Evolutionary conservation across 2,797 vertebrate genomes (phyloP).

Genomic region (Pangasius larnaudii): DNA sequence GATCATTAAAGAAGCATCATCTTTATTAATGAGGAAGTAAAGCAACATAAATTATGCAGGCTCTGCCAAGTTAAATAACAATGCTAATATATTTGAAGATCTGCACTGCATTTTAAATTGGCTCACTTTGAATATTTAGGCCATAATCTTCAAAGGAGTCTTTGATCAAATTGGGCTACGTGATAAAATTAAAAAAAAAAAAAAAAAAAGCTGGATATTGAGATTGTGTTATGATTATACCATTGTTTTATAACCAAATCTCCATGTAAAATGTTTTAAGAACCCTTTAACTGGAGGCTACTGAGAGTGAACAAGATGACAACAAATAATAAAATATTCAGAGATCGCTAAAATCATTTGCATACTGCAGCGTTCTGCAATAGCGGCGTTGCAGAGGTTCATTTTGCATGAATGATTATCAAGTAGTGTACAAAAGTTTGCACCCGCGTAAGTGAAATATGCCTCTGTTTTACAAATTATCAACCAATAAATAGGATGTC

Average conservation of each 20-base stretch:
- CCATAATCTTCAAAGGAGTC: constrained; percentile 29
- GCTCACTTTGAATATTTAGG: background rate
- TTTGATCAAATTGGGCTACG: background rate
- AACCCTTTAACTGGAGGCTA: background rate
- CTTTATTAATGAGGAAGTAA: constrained; percentile 48
- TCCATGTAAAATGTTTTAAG: background rate
- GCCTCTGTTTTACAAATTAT: background rate
- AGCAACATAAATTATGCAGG: constrained; percentile 45
- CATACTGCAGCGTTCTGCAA: background rate
- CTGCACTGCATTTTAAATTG: constrained; percentile 27
- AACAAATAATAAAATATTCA: background rate
- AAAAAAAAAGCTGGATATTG: background rate
- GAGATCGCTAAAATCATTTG: background rate
- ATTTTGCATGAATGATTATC: background rate
- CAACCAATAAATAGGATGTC: background rate
- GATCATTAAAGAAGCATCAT: constrained; percentile 41
- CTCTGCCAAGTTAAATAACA: constrained; percentile 43
- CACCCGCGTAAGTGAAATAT: background rate
- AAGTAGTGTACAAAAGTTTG: background rate
- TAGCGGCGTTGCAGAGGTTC: background rate
- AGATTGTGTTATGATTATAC: too few species aligned
- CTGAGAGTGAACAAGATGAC: background rate
- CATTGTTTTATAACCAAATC: background rate
- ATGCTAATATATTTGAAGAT: constrained; percentile 40
- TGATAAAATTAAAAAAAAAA: background rate